Conservation (phyloP, 2,113 vertebrate genomes). For the Hystrix cristata region DNA sequence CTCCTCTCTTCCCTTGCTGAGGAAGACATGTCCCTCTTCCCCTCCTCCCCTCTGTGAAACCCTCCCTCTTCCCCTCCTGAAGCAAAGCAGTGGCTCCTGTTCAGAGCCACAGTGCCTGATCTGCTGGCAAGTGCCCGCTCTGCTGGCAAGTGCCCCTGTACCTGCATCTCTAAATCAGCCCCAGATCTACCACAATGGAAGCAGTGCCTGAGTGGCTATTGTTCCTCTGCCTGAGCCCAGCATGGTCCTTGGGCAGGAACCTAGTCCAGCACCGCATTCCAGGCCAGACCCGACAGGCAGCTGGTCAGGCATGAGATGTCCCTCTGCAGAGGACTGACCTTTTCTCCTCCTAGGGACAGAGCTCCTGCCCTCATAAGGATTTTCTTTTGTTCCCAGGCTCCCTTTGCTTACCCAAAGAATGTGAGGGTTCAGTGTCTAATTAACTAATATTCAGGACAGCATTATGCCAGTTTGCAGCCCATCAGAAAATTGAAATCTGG, state of each 20-base stretch:
- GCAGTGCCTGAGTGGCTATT: not conserved
- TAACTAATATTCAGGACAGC: not conserved
- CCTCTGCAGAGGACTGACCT: not conserved
- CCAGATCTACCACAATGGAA: not conserved
- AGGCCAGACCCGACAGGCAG: fast-evolving
- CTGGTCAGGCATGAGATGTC: fast-evolving
- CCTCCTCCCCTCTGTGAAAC: fast-evolving
- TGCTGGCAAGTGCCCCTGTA: not conserved
- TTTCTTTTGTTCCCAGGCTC: no score
- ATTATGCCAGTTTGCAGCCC: not conserved
- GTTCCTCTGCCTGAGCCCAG: not conserved
- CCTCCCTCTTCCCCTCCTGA: fast-evolving
- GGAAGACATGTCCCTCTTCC: not conserved
- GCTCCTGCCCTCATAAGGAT: not conserved
- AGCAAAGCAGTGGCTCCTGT: not conserved
- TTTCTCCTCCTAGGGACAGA: not conserved
- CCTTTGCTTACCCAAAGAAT: not conserved
- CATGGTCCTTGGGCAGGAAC: not conserved
- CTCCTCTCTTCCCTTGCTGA: not conserved
- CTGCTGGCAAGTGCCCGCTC: not conserved
- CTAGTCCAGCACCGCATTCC: fast-evolving
- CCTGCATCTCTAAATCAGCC: not conserved
- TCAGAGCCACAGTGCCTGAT: no score
- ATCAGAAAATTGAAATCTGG: constrained; percentile 5
- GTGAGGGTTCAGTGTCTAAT: not conserved